Evolutionary conservation across 2,888 invertebrate species (phyloP), one percentile per base, ranked within the genome.

Genomic region (Saturnia japonica): DNA sequence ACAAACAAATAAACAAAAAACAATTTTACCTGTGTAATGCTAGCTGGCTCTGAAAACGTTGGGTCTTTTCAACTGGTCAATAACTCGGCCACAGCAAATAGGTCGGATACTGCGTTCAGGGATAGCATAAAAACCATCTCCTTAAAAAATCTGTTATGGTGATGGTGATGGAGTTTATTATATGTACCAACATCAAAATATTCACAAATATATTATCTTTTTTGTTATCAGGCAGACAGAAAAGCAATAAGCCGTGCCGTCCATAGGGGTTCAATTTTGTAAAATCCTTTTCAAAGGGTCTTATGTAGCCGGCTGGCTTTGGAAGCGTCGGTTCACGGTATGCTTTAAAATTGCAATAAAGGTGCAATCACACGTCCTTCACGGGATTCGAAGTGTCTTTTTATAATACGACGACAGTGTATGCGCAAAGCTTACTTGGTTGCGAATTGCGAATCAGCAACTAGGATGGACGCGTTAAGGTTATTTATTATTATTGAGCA

Each of bases 321-420:
- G 69, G 73, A 75, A 75, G 78, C 75, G 73, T 72, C 71, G 67
- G 72, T 67, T 72, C 73, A 74, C 72, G 78, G 77, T 78, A 80
- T 78, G 84, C 83, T 84, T 82, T 81, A 82, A 83, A 87, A 85
- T 79, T 87, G 87, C 88, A 89, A 89, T 90, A 88, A 88, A 85
- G 85, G 84, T 85, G 84, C 90, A 90, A 90, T 90, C 89, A 88
- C 86, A 86, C 82, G 86, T 84, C 78, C 83, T 86, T 87, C 82
- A 86, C 81, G 84, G 85, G 80, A 76, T 80, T 81, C 79, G 82
- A 84, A 85, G 84, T 85, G 83, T 84, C 83, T 85, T 89, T 85
- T 88, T 87, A 82, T 81, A 81, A 80, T 77, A 76, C 75, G 74
- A 69, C 75, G 74, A 75, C 77, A 76, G 72, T 74, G 70, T 71